Evolutionary conservation across 2,888 invertebrate genomes (phyloP), one percentile per base, ranked within the genome.

Genomic region (Macrophya alboannulata): DNA sequence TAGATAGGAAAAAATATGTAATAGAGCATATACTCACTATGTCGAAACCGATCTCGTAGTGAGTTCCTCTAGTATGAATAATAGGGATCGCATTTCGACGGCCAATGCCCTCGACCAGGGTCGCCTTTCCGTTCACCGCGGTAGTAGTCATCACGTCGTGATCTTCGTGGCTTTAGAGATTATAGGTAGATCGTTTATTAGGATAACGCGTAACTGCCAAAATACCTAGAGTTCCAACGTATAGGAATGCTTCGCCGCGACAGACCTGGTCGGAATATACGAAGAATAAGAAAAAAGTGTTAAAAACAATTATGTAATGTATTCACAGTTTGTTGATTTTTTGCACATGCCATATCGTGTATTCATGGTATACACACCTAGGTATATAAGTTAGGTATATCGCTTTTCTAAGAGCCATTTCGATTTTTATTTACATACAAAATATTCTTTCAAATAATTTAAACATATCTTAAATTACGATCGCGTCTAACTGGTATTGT

Each of bases 11-110:
- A 71, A 71, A 40, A 40, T 40, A 31, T 15, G 1, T 40, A 71
- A 68, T 10, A 25, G 6, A 37, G 17, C 17, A 0, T 37, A 84
- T 88, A 94, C 97, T 96, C 94, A 98, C 98, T 94, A 97, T 96
- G 94, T 98, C 97, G 91, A 95, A 98, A 87, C 98, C 98, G 84
- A 98, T 97, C 92, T 98, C 97, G 92, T 98, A 98, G 93, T 98
- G 97, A 0, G 96, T 97, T 84, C 98, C 98, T 87, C 95, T 95
- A 1, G 97, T 96, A 92, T 97, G 96, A 81, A 98, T 94, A 31
- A 98, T 96, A 0, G 98, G 98, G 85, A 98, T 96, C 9, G 95
- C 95, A 88, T 96, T 95, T 85, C 97, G 94, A 86, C 96, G 92
- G 5, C 94, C 94, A 85, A 94, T 91, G 82, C 90, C 92, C 89